Percentiles rank a stretch among this genome's conserved stretches.
Evolutionary conservation across 2,888 invertebrate genomes (phyloP).

Genomic region (Stomorhina lunata): DNA sequence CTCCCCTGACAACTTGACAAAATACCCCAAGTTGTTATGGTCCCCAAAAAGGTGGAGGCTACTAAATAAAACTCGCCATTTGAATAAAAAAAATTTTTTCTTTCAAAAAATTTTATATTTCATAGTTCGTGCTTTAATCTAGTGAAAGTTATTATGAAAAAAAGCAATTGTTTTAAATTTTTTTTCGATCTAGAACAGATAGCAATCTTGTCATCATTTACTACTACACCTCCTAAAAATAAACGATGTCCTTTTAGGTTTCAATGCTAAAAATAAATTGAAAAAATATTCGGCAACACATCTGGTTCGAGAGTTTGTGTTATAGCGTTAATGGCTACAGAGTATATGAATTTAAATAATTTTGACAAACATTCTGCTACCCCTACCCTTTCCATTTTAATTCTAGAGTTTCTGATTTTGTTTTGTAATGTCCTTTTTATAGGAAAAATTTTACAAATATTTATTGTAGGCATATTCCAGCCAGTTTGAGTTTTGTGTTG

Average conservation of each 20-base stretch:
- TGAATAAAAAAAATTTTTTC: slow-evolving; percentile 1
- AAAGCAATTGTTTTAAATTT: slow-evolving; percentile 10
- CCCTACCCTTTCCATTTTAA: background rate
- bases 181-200: too few species aligned
- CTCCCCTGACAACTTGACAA: background rate
- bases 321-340: slow-evolving; percentile 45
- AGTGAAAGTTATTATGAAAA: slow-evolving; percentile 29
- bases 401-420: background rate
- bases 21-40: background rate
- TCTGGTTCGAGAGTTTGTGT: slow-evolving; percentile 38
- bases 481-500: background rate
- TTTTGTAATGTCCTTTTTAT: slow-evolving; percentile 42
- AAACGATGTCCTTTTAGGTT: slow-evolving; percentile 10
- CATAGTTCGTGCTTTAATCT: slow-evolving; percentile 21
- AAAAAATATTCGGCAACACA: slow-evolving; percentile 19
- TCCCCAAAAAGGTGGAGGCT: background rate
- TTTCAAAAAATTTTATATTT: background rate
- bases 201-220: slow-evolving; percentile 34
- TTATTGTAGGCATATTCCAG: slow-evolving; percentile 40
- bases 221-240: background rate
- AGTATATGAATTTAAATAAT: slow-evolving; percentile 60
- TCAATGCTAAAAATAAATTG: slow-evolving; percentile 2
- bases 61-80: slow-evolving; percentile 18
- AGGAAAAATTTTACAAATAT: slow-evolving; percentile 40
- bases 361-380: slow-evolving; percentile 35